Evolutionary conservation across 2,113 vertebrate species (phyloP), one percentile per base, ranked within the genome.

Genomic region (Myrmecophaga tridactyla): DNA sequence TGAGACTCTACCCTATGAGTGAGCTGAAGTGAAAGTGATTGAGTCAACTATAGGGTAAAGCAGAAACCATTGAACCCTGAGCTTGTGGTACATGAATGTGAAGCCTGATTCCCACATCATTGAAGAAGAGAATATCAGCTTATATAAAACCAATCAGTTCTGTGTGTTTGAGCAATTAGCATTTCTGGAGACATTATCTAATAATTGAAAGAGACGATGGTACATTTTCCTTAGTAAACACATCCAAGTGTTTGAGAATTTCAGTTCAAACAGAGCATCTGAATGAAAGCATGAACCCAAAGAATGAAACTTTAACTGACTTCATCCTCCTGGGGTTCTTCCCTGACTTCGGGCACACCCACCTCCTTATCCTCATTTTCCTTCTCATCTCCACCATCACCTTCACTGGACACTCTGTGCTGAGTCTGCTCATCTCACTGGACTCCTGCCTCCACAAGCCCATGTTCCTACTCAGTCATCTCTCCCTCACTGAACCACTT

Each of bases 401-500:
- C 36, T 78, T 94, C 8, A 69, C 75, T 48, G 92, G 92, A 17
- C 95, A 96, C n/a, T n/a, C 23, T 77, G 60, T 70, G n/a, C 67
- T 96, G 34, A 58, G 95, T 13, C 15, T 97, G 8, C 86, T 95
- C 48, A 95, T 96, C 56, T 84, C 85, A 63, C 58, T 77, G 46
- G 92, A 97, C 7, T 4, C 92, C 14, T 63, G 15, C 27, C 96
- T 97, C 46, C 96, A 97, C 58, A 92, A 91, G 53, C 86, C 93
- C 91, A 93, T 93, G 91, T 97, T 96, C n/a, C n/a, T n/a, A n/a
- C n/a, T n/a, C n/a, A n/a, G n/a, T n/a, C n/a, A n/a, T 53, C 65
- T 97, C 25, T 97, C 95, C 56, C 63, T 96, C 58, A 87, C 96
- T 29, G 96, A 96, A 58, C 69, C 96, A 56, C 95, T 56, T 96